Percentiles rank a stretch among this genome's conserved stretches.
These are phyloP conservation scores for Ctenopoma kingsleyae DNA, from an alignment of 2,797 vertebrate species.

Conservation along the genomic window DNA sequence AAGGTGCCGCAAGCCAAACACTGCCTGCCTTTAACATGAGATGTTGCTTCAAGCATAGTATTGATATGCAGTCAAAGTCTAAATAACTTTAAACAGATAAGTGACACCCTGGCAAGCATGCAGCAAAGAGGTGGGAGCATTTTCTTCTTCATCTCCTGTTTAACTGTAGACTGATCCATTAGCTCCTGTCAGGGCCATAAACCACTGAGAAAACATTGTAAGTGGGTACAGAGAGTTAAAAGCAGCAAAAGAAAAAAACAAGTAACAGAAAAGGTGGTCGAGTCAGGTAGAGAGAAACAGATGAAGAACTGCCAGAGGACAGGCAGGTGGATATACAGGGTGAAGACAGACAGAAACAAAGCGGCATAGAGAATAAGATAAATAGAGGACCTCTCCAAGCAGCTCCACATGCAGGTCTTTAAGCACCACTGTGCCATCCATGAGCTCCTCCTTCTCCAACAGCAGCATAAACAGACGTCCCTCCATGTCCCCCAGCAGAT, in stretches of 20 bases:
- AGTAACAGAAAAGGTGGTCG: constrained; percentile 10
- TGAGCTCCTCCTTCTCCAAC: constrained; percentile 97
- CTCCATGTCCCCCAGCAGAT: constrained; percentile 98
- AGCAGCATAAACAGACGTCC: constrained; percentile 98
- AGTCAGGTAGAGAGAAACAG: constrained; percentile 24
- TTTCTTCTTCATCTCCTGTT: constrained; percentile 37
- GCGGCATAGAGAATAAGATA: not conserved
- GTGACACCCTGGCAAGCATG: constrained; percentile 34
- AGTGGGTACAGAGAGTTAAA: constrained; percentile 19
- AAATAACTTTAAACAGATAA: constrained; percentile 56
- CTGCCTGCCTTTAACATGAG: constrained; percentile 25
- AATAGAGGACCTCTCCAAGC: constrained; percentile 90
- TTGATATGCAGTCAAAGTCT: constrained; percentile 45
- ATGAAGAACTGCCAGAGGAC: constrained; percentile 29
- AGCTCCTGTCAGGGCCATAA: constrained; percentile 41
- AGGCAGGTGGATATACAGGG: constrained; percentile 36
- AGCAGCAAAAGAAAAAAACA: constrained; percentile 24
- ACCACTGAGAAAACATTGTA: constrained; percentile 53
- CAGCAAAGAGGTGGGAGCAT: constrained; percentile 30
- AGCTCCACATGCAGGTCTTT: constrained; percentile 97
- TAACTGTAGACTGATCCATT: constrained; percentile 45
- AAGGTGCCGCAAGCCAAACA: constrained; percentile 30
- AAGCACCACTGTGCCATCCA: constrained; percentile 94
- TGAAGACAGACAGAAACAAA: constrained; percentile 22
- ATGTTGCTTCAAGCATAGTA: constrained; percentile 30